phyloP scores from a whole-genome alignment of 2,113 vertebrate genomes.

The Prolemur simus region DNA sequence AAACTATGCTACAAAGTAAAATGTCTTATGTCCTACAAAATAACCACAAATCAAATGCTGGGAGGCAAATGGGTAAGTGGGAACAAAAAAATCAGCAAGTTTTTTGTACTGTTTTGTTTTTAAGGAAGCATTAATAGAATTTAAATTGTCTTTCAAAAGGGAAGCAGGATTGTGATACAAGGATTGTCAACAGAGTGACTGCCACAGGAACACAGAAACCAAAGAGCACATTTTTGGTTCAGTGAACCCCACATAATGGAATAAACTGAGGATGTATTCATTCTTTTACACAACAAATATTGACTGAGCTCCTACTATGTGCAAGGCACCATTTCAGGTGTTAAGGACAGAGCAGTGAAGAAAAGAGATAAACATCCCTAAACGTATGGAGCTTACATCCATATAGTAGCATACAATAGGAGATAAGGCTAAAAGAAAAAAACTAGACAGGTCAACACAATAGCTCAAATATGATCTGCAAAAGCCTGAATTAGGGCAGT shows the following conservation, averaged over 20 bases:
- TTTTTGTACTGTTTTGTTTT: not conserved
- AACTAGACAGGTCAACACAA: not conserved
- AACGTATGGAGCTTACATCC: rapidly evolving
- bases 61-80: not conserved
- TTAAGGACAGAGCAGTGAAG: not conserved
- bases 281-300: not conserved
- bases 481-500: not conserved
- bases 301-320: not conserved
- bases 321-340: not conserved
- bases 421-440: not conserved
- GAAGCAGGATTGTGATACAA: not conserved
- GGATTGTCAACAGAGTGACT: not conserved
- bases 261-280: not conserved
- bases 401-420: not conserved
- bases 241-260: not conserved
- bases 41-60: not conserved
- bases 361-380: not conserved
- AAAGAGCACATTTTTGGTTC: not conserved
- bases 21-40: not conserved
- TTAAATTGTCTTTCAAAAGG: not conserved
- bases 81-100: not conserved
- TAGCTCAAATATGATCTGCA: not conserved
- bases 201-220: not conserved
- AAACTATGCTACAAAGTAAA: not conserved
- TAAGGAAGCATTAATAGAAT: not conserved